Evolutionary conservation across 2,113 vertebrate species (phyloP), one percentile per base, ranked within the genome.

Genomic region (Pelodiscus sinensis): DNA sequence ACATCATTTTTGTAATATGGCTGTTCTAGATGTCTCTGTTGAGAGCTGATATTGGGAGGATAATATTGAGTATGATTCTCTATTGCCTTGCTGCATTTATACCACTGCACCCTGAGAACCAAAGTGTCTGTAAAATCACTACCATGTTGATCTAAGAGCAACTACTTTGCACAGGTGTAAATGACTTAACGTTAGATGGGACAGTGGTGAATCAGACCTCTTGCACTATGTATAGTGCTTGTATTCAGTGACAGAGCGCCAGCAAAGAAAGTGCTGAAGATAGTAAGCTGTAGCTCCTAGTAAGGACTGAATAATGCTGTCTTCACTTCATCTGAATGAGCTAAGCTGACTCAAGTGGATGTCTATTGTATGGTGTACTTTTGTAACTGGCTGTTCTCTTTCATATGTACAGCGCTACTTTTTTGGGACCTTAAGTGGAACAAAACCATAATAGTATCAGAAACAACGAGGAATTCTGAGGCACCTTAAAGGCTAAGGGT

Each of bases 21-120:
- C 71, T 21, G 71, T 55, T 79, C 6, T 55, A 56, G 62, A 14
- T 38, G 54, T 52, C 15, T 68, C 78, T 79, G 54, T 2, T 27
- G 9, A 24, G 50, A 85, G 71, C 62, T 85, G 3, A 75, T 24
- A 25, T 9, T 38, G 58, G 4, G 14, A 22, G 24, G 31, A 18
- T 1, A 0, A 2, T 25, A 4, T 15, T 85, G 62, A 68, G 25
- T 80, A 60, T 79, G 68, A 81, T 35, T 0, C 9, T 11, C 4
- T 6, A 84, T 11, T 54, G 31, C 22, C 62, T 82, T 75, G 35
- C 35, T 91, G 21, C 2, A 58, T 87, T 9, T 65, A 9, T 24
- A 29, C 0, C 0, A 31, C 11, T 8, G 18, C 54, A 60, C 77
- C 1, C 24, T 0, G 4, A 90, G 21, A 71, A 35, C 16, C 0